Base-by-base conservation (phyloP, 2,888 invertebrate genomes). In the Drosophila nr. fundita region DNA sequence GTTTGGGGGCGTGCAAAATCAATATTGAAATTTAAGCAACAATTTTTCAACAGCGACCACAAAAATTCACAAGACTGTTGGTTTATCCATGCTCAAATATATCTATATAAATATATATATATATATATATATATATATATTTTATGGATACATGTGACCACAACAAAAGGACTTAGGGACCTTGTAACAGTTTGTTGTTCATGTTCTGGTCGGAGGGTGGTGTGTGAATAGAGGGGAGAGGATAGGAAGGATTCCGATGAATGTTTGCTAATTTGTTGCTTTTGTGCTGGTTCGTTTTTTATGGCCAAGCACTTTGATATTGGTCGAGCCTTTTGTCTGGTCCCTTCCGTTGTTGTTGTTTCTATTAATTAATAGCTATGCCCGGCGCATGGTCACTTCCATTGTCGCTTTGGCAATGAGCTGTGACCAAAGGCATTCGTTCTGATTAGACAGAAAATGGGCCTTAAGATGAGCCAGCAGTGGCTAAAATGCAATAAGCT, bases 181-280 rank as follows among this genome's bases (percentile, higher is more conserved):
- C 89, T 89, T 85, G 85, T 89, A 89, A 89, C 82, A 84, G 69
- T 87, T 84, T 74, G 53, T 65, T 53, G 50, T 57, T 40, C 40
- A 3, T 60, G 65, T 60, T 49, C 68, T 1, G 52, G 61, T 75
- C 62, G 7, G 24, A 4, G 53, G 21, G 53, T 1, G 61, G 49
- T 21, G 21, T 42, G 2, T 11, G 42, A 21, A 11, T 2, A 42
- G 8, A 1, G 58, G 21, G 40, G 64, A 57, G 57, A 57, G 36
- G 64, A 57, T 53, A 59, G 38, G 24, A 8, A 2, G 38, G 15
- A n/a, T 36, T 68, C 40, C 48, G 66, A 73, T 66, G 74, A 79
- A 73, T 84, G 73, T 87, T 87, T 89, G 78, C 87, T 85, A 84
- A 84, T 89, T 87, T 89, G 85, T 87, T 87, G 78, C 70, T 71